Base-by-base conservation (phyloP, 2,113 vertebrate genomes). In the Eupsittula cactorum region DNA sequence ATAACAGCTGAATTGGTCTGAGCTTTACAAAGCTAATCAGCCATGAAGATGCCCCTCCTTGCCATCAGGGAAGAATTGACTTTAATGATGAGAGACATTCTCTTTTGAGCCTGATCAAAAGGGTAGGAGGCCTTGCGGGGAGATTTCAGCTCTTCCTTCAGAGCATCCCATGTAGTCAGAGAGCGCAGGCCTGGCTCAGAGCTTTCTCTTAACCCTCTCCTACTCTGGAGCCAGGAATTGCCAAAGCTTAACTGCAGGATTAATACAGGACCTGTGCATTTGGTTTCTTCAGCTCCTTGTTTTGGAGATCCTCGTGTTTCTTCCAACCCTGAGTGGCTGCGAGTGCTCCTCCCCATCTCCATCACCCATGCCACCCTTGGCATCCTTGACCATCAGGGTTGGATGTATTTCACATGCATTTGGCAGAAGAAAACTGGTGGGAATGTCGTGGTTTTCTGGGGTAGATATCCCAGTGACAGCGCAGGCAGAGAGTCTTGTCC, bases 11-110 rank as follows among this genome's bases (percentile, higher is more conserved):
- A 84, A 73, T 50, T 91, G 84, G 95, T 31, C 67, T 53, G 67
- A 79, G 84, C 84, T 85, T 80, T 85, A 31, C 85, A 53, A 19
- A 91, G 59, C 78, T 90, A 85, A 92, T 94, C 91, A 95, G 70
- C 89, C 94, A 42, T 94, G 91, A 93, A 94, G 90, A 95, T 85
- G 81, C 53, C 62, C 70, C 94, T 96, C 93, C 93, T 79, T 50
- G 44, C 65, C 57, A 68, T 89, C 70, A 87, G 91, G 67, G 78
- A 91, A 76, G 93, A 94, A 94, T 29, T 95, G 52, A 94, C 77
- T 94, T 92, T 87, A 92, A 91, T 82, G 84, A 93, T 52, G 81
- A 90, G 89, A 91, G 84, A 69, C 86, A 52, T 85, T 95, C 77
- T 87, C 62, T 52, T 87, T 64, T 35, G 23, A 78, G 86, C 47